Evolutionary conservation across 2,113 vertebrate species (phyloP).

Genomic region (Chamaetylas fuelleborni): DNA sequence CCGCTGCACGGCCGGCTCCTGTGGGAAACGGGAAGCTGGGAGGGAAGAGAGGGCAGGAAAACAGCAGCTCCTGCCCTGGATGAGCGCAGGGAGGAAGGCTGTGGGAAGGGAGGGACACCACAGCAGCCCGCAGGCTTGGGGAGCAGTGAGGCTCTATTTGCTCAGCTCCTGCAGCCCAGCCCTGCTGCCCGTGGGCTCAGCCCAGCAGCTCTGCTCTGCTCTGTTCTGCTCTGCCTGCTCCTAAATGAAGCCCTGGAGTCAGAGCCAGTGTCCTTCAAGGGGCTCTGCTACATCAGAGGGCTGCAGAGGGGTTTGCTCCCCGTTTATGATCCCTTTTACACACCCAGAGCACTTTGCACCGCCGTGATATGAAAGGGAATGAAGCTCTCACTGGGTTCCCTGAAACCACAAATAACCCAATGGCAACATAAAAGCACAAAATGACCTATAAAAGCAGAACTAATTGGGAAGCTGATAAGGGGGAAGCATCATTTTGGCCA

Average conservation of each 20-base stretch:
- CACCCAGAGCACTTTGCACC: background rate
- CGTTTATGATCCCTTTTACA: background rate
- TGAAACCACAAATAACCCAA: background rate
- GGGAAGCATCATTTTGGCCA: background rate
- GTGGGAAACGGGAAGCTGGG: slow-evolving; percentile 74
- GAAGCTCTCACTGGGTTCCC: background rate
- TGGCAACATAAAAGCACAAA: background rate
- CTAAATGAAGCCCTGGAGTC: background rate
- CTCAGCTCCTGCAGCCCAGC: background rate
- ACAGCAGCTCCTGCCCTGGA: slow-evolving; percentile 20
- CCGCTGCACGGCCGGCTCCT: slow-evolving; percentile 70
- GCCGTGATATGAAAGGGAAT: background rate
- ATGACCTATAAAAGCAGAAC: background rate
- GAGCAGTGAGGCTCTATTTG: background rate
- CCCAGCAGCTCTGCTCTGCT: fast-evolving
- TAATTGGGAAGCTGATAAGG: slow-evolving; percentile 16
- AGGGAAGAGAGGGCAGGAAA: slow-evolving; percentile 61
- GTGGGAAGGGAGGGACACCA: background rate
- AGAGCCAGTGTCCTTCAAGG: fast-evolving
- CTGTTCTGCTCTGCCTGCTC: background rate
- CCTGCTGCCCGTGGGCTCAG: fast-evolving
- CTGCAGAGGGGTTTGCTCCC: background rate
- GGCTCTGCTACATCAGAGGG: background rate
- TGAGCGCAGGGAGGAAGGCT: background rate
- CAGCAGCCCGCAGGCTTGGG: background rate